Evolutionary conservation across 1,140 invertebrate genomes (phyloP), one percentile per base, ranked within the genome.

Genomic region (Apis florea): DNA sequence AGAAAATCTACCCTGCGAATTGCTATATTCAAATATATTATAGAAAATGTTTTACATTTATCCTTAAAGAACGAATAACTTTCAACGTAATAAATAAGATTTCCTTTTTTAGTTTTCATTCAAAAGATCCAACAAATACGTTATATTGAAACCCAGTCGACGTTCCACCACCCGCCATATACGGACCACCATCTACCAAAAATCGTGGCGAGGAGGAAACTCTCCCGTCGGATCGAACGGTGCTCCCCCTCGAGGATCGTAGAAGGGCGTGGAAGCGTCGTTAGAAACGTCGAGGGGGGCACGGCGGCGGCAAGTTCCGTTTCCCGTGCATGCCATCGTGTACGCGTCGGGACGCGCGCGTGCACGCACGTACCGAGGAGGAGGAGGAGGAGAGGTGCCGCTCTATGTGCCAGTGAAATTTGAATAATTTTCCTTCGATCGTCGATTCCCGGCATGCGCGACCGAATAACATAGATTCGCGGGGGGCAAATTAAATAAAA

Each of bases 381-480:
- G 21, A 31, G 53, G 6, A 24, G 66, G 84, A 63, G 69, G 64
- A 59, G 70, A 54, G 82, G 72, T 40, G 31, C 70, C 87, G 83
- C 76, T 88, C 78, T 88, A 86, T 91, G 79, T 81, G 87, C 90
- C 90, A 93, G 90, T 90, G 89, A 93, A 94, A 94, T 93, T 93
- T 94, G 87, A 93, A 94, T 93, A 93, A 93, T 93, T 94, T 93
- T 93, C 92, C 88, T 92, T 92, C 89, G 81, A 93, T 94, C 89
- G 88, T 26, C 85, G 71, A 94, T 93, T 93, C 93, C 79, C 76
- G 82, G 87, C 93, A 94, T 93, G 93, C 84, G 88, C 92, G 93
- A 93, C 93, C 93, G 93, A 93, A 94, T 93, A 94, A 94, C 93
- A 94, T 93, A 94, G 92, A 93, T 93, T 91, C 89, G 88, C 78